Percentiles rank a stretch among this genome's conserved stretches.
Conservation (phyloP, 2,888 invertebrate species). For the Pyrocoelia pectoralis region DNA sequence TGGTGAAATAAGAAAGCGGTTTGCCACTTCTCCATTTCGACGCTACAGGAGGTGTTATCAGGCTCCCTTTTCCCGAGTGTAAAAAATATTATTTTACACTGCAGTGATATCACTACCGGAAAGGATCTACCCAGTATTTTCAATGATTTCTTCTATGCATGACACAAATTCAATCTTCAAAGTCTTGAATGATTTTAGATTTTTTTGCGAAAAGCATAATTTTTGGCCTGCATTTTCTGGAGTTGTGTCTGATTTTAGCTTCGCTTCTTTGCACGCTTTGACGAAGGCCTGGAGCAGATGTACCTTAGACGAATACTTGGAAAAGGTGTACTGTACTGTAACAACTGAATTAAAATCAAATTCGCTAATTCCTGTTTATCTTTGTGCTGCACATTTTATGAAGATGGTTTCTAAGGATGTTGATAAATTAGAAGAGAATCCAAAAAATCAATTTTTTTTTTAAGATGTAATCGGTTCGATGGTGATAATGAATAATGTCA, state of each 20-base stretch:
- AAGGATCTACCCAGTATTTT: not conserved
- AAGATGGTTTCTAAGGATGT: conserved; percentile 17
- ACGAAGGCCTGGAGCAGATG: not conserved
- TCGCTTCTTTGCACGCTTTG: not conserved
- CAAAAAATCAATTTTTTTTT: not conserved
- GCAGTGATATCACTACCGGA: not conserved
- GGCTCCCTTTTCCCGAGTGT: not conserved
- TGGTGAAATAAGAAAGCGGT: not conserved
- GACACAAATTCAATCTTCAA: not conserved
- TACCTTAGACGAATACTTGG: not conserved
- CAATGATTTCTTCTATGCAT: not conserved
- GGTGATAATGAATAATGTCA: no score
- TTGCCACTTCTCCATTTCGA: not conserved
- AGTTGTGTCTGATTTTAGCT: not conserved
- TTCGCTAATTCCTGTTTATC: not conserved
- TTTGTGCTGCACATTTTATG: conserved; percentile 20
- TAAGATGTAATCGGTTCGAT: not conserved
- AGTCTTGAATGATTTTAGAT: not conserved
- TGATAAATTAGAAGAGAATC: not conserved
- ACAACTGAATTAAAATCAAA: not conserved
- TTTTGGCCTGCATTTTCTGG: not conserved
- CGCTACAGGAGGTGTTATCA: not conserved
- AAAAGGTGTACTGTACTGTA: not conserved
- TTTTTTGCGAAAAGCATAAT: not conserved
- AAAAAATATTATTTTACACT: not conserved